phyloP scores from a whole-genome alignment of 2,797 vertebrate genomes.

The Taeniopygia guttata region DNA sequence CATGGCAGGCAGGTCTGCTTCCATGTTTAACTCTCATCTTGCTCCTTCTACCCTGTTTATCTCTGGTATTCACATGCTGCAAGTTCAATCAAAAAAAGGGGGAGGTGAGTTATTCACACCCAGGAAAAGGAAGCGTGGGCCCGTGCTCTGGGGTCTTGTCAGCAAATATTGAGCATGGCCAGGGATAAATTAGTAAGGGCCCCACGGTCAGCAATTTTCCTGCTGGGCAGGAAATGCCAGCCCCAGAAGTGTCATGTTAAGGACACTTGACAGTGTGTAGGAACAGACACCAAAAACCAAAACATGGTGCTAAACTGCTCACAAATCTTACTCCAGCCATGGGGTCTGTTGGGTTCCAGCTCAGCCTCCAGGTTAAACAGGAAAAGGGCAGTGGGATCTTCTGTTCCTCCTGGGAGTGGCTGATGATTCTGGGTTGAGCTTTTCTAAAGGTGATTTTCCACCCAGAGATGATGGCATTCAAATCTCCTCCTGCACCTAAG shows the following conservation, averaged over 20 bases:
- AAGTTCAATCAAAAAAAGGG: not conserved
- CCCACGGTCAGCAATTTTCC: not conserved
- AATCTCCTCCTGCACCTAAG: not conserved
- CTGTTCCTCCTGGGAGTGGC: not conserved
- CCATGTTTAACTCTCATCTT: not conserved
- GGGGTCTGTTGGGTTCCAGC: not conserved
- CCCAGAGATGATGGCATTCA: not conserved
- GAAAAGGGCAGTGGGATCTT: not conserved
- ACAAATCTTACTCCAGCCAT: not conserved
- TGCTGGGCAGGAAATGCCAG: not conserved
- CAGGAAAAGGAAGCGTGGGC: accelerated
- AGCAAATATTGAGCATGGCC: not conserved
- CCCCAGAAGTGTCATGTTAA: not conserved
- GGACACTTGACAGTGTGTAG: not conserved
- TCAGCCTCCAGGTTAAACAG: accelerated
- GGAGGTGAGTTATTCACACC: not conserved
- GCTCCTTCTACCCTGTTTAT: not conserved
- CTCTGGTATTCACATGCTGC: not conserved
- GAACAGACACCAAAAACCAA: not conserved
- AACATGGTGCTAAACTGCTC: not conserved
- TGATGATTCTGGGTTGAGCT: not conserved
- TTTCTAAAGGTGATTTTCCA: not conserved
- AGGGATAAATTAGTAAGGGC: not conserved
- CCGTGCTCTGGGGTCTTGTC: accelerated
- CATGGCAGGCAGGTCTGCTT: not conserved